Evolutionary conservation across 2,113 vertebrate genomes (phyloP), one percentile per base, ranked within the genome.

Genomic region (Bombycilla garrulus): DNA sequence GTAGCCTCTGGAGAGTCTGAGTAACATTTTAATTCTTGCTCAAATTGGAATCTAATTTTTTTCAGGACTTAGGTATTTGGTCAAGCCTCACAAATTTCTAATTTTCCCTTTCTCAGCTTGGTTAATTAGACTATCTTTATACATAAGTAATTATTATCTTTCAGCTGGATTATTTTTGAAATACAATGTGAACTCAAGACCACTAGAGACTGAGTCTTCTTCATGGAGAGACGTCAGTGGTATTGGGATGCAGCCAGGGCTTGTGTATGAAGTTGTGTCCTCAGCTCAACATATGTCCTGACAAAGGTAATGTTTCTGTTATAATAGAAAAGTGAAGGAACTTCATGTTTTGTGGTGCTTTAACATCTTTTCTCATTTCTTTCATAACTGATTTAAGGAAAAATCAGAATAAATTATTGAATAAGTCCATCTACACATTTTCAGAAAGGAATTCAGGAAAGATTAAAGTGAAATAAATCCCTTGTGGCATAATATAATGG

Each of bases 51-150:
- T 20, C 18, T 5, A 82, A n/a, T 44, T 15, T 45, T 84, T 93
- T 93, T 91, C 38, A 77, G 36, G 53, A 64, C 9, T 73, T 61
- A 78, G 8, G 20, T 82, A 67, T 88, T 85, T 92, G 48, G 60
- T 86, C 61, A 94, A 95, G 84, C 78, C 26, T 90, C 61, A 72
- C 53, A 91, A 81, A 93, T 86, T 87, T 77, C 70, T 65, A 69
- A 72, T 90, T 89, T 71, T 83, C 29, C 29, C 8, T 92, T 87
- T 71, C 54, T 86, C 40, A 51, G 8, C 6, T 69, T 85, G n/a
- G 88, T 86, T 86, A 80, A 61, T 57, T n/a, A 77, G 14, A n/a
- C 20, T 65, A 64, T 40, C 45, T 70, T 84, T 86, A 54, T 35
- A 65, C 4, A 18, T 84, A 53, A 44, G 15, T 33, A 36, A 70